Evolutionary conservation across 2,888 invertebrate species (phyloP), one percentile per base, ranked within the genome.

Genomic region (Eledona agricola): DNA sequence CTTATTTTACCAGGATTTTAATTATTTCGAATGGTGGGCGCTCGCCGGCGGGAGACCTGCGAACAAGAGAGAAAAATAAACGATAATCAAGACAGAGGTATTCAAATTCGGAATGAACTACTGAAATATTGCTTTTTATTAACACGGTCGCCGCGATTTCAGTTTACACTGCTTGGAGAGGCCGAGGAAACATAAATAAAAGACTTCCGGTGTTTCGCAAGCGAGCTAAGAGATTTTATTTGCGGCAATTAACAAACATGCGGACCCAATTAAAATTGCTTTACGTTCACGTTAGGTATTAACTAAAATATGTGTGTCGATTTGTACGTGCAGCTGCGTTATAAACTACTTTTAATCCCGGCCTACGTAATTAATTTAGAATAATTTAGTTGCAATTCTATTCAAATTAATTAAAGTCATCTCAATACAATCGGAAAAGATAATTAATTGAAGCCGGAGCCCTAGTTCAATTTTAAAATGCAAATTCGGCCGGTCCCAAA

Each of bases 1-100:
- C 52, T 52, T 58, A 50, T 54, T 62, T 53, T 29, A 16, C 50
- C 34, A 37, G 50, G 55, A 57, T 38, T 57, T 53, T 53, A 55
- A 54, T 57, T 57, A 55, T 55, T 57, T 54, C 57, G 51, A 51
- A 56, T 57, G 52, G 54, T 51, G 55, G 45, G 51, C 52, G 53
- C 46, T 54, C 51, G 53, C 57, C 58, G 45, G 56, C 42, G 34
- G 52, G 34, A 55, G 47, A 58, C 51, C 60, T 61, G 58, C 25
- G 57, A 57, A 43, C 43, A 59, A 58, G 59, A 22, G 49, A 51
- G 53, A 51, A 45, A 45, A 46, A 19, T 23, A 47, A 4, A 4
- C n/a, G 40, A 43, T 58, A 59, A 59, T 59, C 58, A 57, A 52
- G 37, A 51, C 49, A 57, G 50, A 49, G 42, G 42, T 42, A 35